phyloP scores from a whole-genome alignment of 2,888 invertebrate genomes.

The Nemapogon koenigi region DNA sequence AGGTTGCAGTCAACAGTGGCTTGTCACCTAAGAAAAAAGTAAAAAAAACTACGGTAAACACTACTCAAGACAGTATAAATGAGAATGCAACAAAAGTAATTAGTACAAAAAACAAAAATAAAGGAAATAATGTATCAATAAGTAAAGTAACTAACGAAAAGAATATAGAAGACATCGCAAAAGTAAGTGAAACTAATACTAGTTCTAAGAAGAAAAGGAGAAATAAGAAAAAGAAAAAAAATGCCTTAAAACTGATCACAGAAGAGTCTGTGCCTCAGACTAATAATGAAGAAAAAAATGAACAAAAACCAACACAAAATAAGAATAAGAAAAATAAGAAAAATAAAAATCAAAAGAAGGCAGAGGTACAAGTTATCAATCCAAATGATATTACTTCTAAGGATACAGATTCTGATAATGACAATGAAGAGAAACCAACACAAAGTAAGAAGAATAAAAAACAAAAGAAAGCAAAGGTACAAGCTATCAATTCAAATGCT shows the following conservation, averaged over 20 bases:
- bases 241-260: conserved; percentile 19
- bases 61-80: background rate
- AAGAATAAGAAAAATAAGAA: conserved; percentile 14
- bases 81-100: background rate
- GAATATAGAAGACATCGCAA: conserved; percentile 12
- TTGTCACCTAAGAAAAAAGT: background rate
- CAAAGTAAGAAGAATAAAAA: conserved; percentile 8
- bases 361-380: no score
- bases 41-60: background rate
- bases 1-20: background rate
- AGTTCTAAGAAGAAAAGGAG: background rate
- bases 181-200: background rate
- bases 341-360: conserved; percentile 1
- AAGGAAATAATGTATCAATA: conserved; percentile 5
- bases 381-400: no score
- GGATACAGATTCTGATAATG: background rate
- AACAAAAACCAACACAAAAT: conserved; percentile 8
- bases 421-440: background rate
- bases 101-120: conserved; percentile 11
- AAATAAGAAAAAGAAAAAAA: conserved; percentile 18
- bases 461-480: conserved; percentile 10
- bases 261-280: background rate
- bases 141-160: conserved; percentile 13
- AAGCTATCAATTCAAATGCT: background rate
- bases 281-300: conserved; percentile 5